Conservation (phyloP, 2,797 vertebrate genomes). For the Cyprinodon diabolis region DNA sequence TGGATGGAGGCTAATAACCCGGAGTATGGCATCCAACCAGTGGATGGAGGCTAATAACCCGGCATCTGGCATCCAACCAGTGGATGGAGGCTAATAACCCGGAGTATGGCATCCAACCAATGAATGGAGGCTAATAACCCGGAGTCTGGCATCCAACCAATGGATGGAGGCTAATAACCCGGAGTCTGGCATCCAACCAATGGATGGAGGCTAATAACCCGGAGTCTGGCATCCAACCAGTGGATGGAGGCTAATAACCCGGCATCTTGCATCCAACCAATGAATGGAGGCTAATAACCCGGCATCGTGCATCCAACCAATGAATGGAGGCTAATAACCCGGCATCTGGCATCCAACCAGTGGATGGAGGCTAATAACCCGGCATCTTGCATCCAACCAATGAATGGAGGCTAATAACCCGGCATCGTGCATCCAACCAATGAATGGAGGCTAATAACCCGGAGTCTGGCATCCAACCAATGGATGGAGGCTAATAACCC, state of each 20-base stretch:
- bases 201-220: conserved; percentile 1
- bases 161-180: conserved; percentile 1
- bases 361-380: conserved; percentile 1
- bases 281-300: neutral
- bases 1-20: conserved; percentile 1
- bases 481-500: conserved; percentile 1
- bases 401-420: neutral
- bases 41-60: conserved; percentile 1
- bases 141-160: neutral
- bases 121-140: neutral
- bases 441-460: neutral
- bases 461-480: neutral
- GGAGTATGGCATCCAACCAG: neutral
- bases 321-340: neutral
- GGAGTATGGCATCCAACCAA: neutral
- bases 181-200: neutral
- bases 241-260: conserved; percentile 1
- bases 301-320: neutral
- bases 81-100: conserved; percentile 1
- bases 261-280: neutral
- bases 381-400: neutral
- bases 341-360: neutral
- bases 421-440: neutral
- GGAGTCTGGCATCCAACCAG: neutral
- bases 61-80: neutral